Evolutionary conservation across 2,113 vertebrate species (phyloP).

Genomic region (Corydoras maculifer): DNA sequence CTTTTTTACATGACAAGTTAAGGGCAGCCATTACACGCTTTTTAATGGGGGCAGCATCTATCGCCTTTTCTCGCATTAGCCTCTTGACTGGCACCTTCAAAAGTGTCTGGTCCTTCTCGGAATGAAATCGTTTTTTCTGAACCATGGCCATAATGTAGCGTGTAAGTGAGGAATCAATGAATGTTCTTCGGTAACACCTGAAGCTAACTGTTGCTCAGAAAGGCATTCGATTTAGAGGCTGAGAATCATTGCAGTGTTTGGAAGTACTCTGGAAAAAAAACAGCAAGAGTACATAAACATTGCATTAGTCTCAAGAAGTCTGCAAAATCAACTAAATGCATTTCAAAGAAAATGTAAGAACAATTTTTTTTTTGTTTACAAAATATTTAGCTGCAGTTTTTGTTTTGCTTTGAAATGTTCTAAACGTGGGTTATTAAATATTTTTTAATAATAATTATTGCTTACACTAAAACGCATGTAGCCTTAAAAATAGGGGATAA

Average conservation of each 20-base stretch:
- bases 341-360: too few species aligned
- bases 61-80: slow-evolving; percentile 61
- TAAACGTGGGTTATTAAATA: too few species aligned
- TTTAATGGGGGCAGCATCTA: slow-evolving; percentile 66
- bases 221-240: slow-evolving; percentile 8
- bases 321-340: too few species aligned
- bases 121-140: slow-evolving; percentile 51
- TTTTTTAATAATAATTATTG: too few species aligned
- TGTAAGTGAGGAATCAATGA: slow-evolving; percentile 11
- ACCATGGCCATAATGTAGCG: slow-evolving; percentile 62
- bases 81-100: slow-evolving; percentile 52
- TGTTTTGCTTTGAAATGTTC: too few species aligned
- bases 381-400: too few species aligned
- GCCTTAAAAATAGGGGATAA: too few species aligned
- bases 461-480: too few species aligned
- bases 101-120: slow-evolving; percentile 31
- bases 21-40: slow-evolving; percentile 69
- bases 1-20: slow-evolving; percentile 52
- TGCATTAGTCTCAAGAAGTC: too few species aligned
- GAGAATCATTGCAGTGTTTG: slow-evolving; percentile 15
- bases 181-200: slow-evolving; percentile 17
- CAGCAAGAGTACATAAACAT: too few species aligned
- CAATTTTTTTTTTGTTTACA: too few species aligned
- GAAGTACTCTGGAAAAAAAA: too few species aligned
- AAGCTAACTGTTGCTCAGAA: slow-evolving; percentile 7